Base-by-base conservation (phyloP, 2,113 vertebrate genomes). In the Copsychus sechellarum region DNA sequence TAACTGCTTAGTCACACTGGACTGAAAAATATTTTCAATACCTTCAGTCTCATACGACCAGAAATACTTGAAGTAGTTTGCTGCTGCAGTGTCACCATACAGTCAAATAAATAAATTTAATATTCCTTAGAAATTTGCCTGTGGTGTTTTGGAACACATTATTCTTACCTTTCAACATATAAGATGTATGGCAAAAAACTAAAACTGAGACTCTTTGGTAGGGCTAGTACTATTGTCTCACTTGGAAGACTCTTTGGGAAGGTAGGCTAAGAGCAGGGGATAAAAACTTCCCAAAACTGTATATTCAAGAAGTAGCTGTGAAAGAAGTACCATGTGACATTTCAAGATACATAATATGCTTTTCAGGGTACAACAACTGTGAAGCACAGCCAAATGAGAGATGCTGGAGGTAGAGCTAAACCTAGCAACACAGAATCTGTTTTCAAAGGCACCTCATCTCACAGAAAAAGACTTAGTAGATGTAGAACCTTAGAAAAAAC, bases 11-110 rank as follows among this genome's bases (percentile, higher is more conserved):
- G 73, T 72, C 43, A 94, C 21, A 36, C 5, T 62, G 18, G 11
- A 73, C 26, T 83, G 77, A 88, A 90, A 88, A 92, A 51, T 33
- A 51, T 66, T 76, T 91, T 74, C n/a, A 65, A 9, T 65, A 57
- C 1, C 4, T 76, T 76, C 70, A 62, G 12, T 40, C 47, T 78
- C 71, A 60, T 33, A 45, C 22, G 33, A 60, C 6, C 54, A 60
- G 33, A 60, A 61, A 48, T 22, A 57, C 19, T 36, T 65, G 42
- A 88, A 4, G 31, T 58, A 82, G 16, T 38, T 54, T 69, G 38
- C 33, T 81, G 48, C 22, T 74, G 38, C 38, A 54, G 18, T 29
- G 25, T 21, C 43, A 86, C 16, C 53, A 71, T 1, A 2, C 7
- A 74, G 45, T 51, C n/a, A 89, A 54, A 88, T 5, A 60, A 66